Conservation (phyloP, 2,797 vertebrate genomes). For the Rhodeus uyekii region DNA sequence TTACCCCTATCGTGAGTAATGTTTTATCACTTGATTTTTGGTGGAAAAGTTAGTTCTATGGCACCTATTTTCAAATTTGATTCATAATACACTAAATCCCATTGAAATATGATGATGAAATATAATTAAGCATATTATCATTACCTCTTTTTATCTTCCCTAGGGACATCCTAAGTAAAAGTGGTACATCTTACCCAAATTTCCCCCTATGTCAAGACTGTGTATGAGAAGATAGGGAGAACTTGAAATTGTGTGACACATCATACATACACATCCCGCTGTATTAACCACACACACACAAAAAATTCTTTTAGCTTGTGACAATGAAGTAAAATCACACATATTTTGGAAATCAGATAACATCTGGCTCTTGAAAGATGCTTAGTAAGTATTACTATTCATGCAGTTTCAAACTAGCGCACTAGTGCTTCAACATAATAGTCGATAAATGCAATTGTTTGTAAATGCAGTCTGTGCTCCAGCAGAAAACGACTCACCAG, state of each 20-base stretch:
- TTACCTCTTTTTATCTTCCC: neutral
- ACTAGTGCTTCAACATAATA: conserved; percentile 1
- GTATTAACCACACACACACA: neutral
- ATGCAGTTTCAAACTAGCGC: neutral
- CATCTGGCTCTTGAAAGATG: neutral
- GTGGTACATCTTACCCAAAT: neutral
- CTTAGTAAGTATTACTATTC: neutral
- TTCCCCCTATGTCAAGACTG: neutral
- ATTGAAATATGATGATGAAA: neutral
- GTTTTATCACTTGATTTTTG: too few relatives aligned
- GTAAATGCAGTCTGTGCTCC: neutral
- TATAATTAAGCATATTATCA: neutral
- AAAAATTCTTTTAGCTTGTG: neutral
- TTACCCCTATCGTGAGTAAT: too few relatives aligned
- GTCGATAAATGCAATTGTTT: conserved; percentile 33
- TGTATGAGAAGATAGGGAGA: neutral
- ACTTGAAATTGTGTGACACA: neutral
- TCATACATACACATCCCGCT: neutral
- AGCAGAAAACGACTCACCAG: conserved; percentile 6
- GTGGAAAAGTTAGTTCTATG: neutral
- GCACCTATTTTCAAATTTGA: neutral
- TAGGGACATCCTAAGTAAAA: neutral
- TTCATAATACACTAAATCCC: neutral
- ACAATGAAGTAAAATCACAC: neutral
- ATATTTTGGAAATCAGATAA: neutral